These are phyloP conservation scores for Alligator sinensis DNA, from an alignment of 2,113 vertebrate species.

Conservation along the genomic window DNA sequence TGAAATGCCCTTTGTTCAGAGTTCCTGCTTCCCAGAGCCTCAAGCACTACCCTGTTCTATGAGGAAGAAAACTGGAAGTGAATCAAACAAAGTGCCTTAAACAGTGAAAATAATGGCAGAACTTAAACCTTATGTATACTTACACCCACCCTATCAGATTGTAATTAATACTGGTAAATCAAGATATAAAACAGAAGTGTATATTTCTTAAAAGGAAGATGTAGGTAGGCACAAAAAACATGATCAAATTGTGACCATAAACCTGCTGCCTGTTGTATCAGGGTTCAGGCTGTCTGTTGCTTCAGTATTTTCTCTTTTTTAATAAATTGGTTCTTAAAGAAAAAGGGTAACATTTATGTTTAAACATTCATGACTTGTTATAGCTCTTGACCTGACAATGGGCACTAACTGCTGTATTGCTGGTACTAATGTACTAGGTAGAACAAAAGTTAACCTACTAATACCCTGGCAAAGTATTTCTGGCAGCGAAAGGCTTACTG, in stretches of 20 bases:
- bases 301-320: conserved; percentile 11
- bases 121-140: background rate
- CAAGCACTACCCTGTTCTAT: background rate
- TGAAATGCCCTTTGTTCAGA: background rate
- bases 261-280: background rate
- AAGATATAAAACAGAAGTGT: background rate
- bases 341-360: conserved; percentile 62
- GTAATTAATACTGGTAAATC: conserved; percentile 17
- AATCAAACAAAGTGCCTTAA: conserved; percentile 44
- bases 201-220: background rate
- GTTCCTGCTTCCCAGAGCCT: background rate
- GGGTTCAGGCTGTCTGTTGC: background rate
- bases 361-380: conserved; percentile 82
- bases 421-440: background rate
- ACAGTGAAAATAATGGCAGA: background rate
- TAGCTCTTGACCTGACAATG: conserved; percentile 75
- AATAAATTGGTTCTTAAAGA: background rate
- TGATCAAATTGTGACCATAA: background rate
- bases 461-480: background rate
- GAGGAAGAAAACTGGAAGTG: background rate
- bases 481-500: background rate
- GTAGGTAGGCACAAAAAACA: too few species aligned
- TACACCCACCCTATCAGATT: conserved; percentile 24
- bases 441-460: conserved; percentile 68
- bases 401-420: conserved; percentile 71